Evolutionary conservation across 2,797 vertebrate species (phyloP).

Genomic region (Danio albolineatus): DNA sequence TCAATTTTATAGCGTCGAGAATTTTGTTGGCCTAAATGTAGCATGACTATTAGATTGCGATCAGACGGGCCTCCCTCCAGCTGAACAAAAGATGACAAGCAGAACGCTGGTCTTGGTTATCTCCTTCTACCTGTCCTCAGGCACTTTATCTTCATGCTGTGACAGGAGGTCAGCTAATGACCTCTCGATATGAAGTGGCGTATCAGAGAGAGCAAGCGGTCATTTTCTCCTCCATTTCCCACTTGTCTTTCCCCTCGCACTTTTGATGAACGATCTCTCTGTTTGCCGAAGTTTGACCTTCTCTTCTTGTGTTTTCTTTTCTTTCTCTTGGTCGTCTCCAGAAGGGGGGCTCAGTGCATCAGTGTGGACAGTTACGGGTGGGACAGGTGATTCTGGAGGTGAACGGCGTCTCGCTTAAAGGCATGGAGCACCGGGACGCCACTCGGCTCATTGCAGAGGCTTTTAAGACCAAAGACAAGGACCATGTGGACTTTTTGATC

Average conservation of each 20-base stretch:
- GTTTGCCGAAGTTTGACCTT: slow-evolving; percentile 8
- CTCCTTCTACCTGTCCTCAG: slow-evolving; percentile 2
- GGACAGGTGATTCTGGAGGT: slow-evolving; percentile 95
- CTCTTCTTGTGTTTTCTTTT: slow-evolving; percentile 17
- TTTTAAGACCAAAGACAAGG: slow-evolving; percentile 92
- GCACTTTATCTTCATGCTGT: slow-evolving; percentile 26
- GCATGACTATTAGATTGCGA: slow-evolving; percentile 6
- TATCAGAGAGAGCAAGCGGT: slow-evolving; percentile 28
- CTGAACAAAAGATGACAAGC: slow-evolving; percentile 8
- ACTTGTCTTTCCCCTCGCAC: slow-evolving; percentile 4
- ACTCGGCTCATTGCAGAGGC: slow-evolving; percentile 92
- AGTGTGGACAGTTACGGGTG: slow-evolving; percentile 88
- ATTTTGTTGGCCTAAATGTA: slow-evolving; percentile 1
- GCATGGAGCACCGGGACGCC: slow-evolving; percentile 89
- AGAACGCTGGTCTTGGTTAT: slow-evolving; percentile 7
- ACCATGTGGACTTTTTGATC: slow-evolving; percentile 91
- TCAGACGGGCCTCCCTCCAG: slow-evolving; percentile 9
- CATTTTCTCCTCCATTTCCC: slow-evolving; percentile 34
- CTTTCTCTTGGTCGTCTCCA: slow-evolving; percentile 62
- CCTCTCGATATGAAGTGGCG: slow-evolving; percentile 51
- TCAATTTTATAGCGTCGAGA: not conserved
- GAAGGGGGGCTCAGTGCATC: slow-evolving; percentile 90
- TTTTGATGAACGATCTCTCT: slow-evolving; percentile 45
- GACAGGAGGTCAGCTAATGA: slow-evolving; percentile 52
- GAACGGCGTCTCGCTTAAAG: slow-evolving; percentile 85